Base-by-base conservation (phyloP, 2,113 vertebrate genomes). In the Rallus limicola region DNA sequence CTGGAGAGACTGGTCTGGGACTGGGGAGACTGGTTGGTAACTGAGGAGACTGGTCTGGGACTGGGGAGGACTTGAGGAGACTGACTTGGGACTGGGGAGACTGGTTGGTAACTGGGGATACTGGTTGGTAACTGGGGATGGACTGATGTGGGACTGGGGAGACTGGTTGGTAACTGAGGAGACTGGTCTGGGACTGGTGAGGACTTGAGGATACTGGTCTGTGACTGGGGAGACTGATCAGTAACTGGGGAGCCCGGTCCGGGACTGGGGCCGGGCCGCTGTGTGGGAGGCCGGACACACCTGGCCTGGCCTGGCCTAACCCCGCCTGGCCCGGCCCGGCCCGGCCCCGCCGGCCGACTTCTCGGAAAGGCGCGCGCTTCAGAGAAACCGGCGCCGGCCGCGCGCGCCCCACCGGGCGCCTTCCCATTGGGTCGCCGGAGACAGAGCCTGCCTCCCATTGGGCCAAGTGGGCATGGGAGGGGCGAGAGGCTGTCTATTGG, bases 401-500 rank as follows among this genome's bases (percentile, higher is more conserved):
- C 71, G 29, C 81, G 67, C 26, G 18, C 75, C 75, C 14, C 17
- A 2, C 17, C 0, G 2, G 7, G 13, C 31, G 23, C 2, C 59
- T 50, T 1, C 31, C 2, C 40, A 80, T 86, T 91, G 88, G 84
- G 3, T 44, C 2, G 33, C 56, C 13, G 18, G 9, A 8, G 7
- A 3, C 11, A 6, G 6, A 5, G 18, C 0, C 42, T 13, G 12
- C 26, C 17, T 4, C 8, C 50, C 19, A 52, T 82, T 67, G 79
- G 79, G 14, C 5, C 6, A 5, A 2, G 10, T 5, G 12, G 3
- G 15, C 23, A 6, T 3, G 4, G 13, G 3, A 8, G 3, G 0
- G 6, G 28, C 7, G 28, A 4, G 7, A 8, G 17, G 44, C 34
- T 16, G 18, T 2, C 36, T 31, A 75, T 88, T 64, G 77, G 86